Evolutionary conservation across 2,113 vertebrate species (phyloP), one percentile per base, ranked within the genome.

Genomic region (Empidonax traillii): DNA sequence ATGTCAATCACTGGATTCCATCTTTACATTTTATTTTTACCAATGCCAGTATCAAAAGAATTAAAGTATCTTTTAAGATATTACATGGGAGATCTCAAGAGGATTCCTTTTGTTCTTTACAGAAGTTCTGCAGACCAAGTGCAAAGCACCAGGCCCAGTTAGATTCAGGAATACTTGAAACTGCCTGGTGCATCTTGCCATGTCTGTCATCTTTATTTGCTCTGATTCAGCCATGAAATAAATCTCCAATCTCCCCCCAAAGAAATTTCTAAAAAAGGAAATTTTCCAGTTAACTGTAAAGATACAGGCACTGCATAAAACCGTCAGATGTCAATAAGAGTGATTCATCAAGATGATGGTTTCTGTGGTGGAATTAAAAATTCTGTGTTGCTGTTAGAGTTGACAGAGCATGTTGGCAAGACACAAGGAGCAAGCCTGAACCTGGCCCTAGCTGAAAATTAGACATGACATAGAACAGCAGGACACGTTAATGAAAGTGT

Each of bases 401-500:
- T 68, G 28, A 74, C 27, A 2, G 30, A 80, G 23, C 13, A 14
- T 3, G 4, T 9, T 49, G 62, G 66, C 35, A 73, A 56, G 31
- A 62, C 47, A 84, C 28, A 16, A 56, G 19, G 21, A 74, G 8
- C 18, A 18, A 82, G 16, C 16, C 47, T 63, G 72, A 84, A 19
- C 52, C 41, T 22, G 55, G 46, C 8, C 41, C 33, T 39, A 17
- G 53, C 21, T 43, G 14, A 51, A 72, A 91, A 83, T 44, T 2
- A 72, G 47, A 73, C 3, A 2, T 35, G 89, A 82, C 37, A 43
- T 0, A 89, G 67, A 92, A 66, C 81, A 95, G 94, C 69, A 83
- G 66, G 65, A 43, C 41, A 56, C 56, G 44, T 92, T 75, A 94
- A 91, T 73, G 37, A 84, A 93, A 85, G 72, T 82, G 85, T 94